These are phyloP conservation scores for Acipenser ruthenus DNA, from an alignment of 2,797 vertebrate genomes.

Conservation along the genomic window DNA sequence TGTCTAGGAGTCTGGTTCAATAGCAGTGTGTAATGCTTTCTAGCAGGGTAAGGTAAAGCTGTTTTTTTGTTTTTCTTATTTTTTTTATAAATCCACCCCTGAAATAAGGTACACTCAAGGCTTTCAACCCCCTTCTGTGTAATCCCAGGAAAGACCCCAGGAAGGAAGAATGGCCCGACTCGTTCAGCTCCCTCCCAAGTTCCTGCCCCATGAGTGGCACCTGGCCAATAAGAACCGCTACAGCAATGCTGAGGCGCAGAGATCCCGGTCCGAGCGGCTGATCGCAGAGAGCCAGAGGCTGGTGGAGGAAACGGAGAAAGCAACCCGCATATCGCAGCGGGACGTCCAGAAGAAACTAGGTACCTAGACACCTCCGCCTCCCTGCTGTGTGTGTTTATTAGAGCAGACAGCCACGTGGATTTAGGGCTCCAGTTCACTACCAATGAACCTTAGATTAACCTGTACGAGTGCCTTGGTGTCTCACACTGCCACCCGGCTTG, in stretches of 20 bases:
- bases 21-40: no score
- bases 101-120: no score
- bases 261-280: slow-evolving; percentile 61
- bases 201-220: slow-evolving; percentile 59
- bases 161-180: slow-evolving; percentile 58
- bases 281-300: slow-evolving; percentile 66
- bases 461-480: not conserved
- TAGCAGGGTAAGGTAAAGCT: no score
- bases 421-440: not conserved
- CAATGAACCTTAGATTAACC: no score
- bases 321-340: slow-evolving; percentile 60
- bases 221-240: slow-evolving; percentile 46
- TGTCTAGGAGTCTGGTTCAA: no score
- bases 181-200: slow-evolving; percentile 48
- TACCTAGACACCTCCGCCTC: slow-evolving; percentile 33
- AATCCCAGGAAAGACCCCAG: not conserved
- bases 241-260: slow-evolving; percentile 49
- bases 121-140: not conserved
- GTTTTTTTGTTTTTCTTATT: no score
- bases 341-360: slow-evolving; percentile 74
- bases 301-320: slow-evolving; percentile 66
- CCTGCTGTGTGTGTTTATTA: not conserved
- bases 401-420: not conserved
- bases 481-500: slow-evolving; percentile 3
- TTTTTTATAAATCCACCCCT: no score